Percentiles rank a stretch among this genome's conserved stretches.
Conservation (phyloP, 2,797 vertebrate species). For the Serranus cabrilla region DNA sequence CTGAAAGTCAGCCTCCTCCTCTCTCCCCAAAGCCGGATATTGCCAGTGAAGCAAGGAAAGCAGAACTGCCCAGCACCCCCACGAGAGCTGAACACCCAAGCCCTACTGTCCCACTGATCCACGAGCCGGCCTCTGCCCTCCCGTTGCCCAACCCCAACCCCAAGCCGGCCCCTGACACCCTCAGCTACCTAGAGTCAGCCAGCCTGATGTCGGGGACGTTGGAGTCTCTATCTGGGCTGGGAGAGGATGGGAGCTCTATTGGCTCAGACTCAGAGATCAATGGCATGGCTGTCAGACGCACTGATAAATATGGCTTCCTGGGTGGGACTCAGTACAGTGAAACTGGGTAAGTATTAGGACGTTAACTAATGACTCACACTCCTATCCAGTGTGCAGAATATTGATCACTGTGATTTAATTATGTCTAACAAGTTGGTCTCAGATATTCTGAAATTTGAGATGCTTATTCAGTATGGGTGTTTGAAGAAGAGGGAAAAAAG, state of each 20-base stretch:
- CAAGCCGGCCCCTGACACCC: constrained; percentile 86
- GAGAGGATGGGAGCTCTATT: constrained; percentile 91
- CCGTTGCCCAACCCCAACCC: constrained; percentile 47
- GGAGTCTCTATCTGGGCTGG: constrained; percentile 89
- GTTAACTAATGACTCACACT: constrained; percentile 14
- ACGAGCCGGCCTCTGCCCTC: constrained; percentile 70
- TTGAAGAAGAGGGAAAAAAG: not conserved
- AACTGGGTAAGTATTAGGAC: constrained; percentile 69
- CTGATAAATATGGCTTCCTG: constrained; percentile 94
- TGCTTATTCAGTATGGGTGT: not conserved
- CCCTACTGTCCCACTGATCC: constrained; percentile 79
- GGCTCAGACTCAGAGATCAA: constrained; percentile 94
- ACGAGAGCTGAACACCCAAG: constrained; percentile 60
- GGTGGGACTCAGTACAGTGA: constrained; percentile 91
- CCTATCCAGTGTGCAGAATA: not conserved
- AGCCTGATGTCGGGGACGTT: constrained; percentile 94
- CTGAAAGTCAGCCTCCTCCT: constrained; percentile 47
- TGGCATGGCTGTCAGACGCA: constrained; percentile 86
- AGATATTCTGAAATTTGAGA: constrained; percentile 25
- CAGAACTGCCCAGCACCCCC: constrained; percentile 61
- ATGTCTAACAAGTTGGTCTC: not conserved
- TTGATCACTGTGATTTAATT: not conserved
- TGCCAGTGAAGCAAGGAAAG: constrained; percentile 32
- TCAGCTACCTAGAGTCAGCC: constrained; percentile 93
- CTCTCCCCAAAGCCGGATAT: constrained; percentile 54